Evolutionary conservation across 92 coral and sea anemone genomes (phyloP).

Genomic region (Siderastrea siderea): DNA sequence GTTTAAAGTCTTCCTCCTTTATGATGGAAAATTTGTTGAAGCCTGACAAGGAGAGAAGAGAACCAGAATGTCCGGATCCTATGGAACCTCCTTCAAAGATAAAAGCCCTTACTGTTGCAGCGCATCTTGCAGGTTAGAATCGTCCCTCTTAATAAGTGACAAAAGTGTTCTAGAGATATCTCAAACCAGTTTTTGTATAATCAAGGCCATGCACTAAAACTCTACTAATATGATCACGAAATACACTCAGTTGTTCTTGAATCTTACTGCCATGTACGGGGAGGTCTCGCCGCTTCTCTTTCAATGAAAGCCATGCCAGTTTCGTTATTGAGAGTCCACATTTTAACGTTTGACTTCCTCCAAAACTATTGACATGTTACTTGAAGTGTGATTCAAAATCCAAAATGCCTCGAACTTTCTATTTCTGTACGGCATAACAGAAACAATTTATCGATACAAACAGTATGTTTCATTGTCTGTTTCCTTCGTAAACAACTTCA

Average conservation of each 20-base stretch:
- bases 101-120: conserved; percentile 45
- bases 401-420: too few species aligned
- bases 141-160: background rate
- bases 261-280: background rate
- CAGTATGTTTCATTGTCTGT: background rate
- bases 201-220: background rate
- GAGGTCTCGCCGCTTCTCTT: background rate
- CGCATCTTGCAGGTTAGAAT: conserved; percentile 46
- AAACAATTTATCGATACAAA: background rate
- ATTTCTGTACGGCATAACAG: background rate
- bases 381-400: background rate
- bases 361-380: background rate
- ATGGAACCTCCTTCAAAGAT: conserved; percentile 40
- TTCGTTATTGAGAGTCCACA: background rate
- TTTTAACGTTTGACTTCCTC: background rate
- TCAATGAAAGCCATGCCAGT: background rate
- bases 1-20: conserved; percentile 33
- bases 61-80: conserved; percentile 13
- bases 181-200: background rate
- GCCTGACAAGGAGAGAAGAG: conserved; percentile 16
- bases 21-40: conserved; percentile 47
- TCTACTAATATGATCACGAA: background rate
- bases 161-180: too few species aligned
- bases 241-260: background rate
- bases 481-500: background rate